Base-by-base conservation (phyloP, 1,140 invertebrate species). In the Orchestia grillus region DNA sequence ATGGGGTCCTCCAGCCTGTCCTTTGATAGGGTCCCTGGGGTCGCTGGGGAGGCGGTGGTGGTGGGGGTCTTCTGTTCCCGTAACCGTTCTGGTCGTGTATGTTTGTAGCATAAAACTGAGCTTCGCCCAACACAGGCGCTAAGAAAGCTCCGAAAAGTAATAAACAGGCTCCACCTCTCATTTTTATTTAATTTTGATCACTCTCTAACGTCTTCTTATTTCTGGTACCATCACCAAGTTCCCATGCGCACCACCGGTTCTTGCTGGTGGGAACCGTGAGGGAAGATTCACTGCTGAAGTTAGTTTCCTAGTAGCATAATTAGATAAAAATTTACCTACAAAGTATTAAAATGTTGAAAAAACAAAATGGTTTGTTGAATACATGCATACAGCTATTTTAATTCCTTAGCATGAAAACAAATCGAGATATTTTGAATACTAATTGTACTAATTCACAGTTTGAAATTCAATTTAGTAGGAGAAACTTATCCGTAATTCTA, bases 71-170 rank as follows among this genome's bases (percentile, higher is more conserved):
- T n/a, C 44, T 42, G 44, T 45, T 94, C 41, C 44, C 92, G 44
- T 94, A 94, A 15, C 43, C 92, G 44, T 94, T 94, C 44, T 44
- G 43, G 44, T 94, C 92, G 36, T 94, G 44, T 11, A 94, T 45
- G 44, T 94, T 94, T 45, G 92, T 94, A n/a, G 92, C 92, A 44
- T 94, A 94, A 94, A 47, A 94, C 44, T 94, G 92, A 44, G 44
- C 92, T 94, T 94, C 92, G 40, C 92, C 92, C 40, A 47, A 40
- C 40, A 44, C 92, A 8, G 44, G 44, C 36, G 92, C 92, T 45
- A 94, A 15, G 0, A 94, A n/a, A 44, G 44, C 92, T 45, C 43
- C 43, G 28, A 94, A 94, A 94, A 45, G 44, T 40, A 94, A n/a
- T 47, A 94, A 44, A 47, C 92, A 94, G 40, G 92, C 92, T 47